Percentiles rank a stretch among this genome's conserved stretches.
Evolutionary conservation across 37 sponge, comb jelly and placozoan genomes (phyloP).

Genomic region (Beroe ovata): DNA sequence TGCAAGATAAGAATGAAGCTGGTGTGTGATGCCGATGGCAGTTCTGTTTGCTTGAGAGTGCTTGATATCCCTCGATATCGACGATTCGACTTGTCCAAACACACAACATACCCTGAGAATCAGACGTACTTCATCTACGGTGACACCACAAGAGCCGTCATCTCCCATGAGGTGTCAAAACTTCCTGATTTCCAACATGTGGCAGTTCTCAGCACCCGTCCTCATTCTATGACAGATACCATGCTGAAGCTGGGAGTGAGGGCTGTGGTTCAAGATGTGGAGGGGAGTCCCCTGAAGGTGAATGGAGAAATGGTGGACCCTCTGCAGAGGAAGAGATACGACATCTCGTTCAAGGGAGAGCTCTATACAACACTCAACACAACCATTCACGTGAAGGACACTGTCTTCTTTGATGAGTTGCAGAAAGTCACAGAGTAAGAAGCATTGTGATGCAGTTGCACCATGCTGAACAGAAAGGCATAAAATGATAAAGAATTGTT

Average conservation of each 20-base stretch:
- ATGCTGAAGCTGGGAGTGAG: constrained; percentile 16
- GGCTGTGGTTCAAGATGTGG: not conserved
- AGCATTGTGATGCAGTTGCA: too few species aligned
- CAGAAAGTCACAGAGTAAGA: too few species aligned
- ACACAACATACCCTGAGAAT: not conserved
- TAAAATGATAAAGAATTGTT: too few species aligned
- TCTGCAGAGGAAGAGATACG: constrained; percentile 25
- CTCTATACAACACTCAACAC: not conserved
- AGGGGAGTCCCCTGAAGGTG: not conserved
- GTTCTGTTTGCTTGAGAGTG: not conserved
- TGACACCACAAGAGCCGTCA: not conserved
- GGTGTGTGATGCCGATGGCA: not conserved
- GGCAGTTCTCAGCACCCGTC: not conserved
- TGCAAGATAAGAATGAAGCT: not conserved
- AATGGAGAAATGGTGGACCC: not conserved
- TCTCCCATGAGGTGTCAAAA: constrained; percentile 17
- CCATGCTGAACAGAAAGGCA: too few species aligned
- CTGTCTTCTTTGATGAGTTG: not conserved
- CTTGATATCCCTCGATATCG: constrained; percentile 42
- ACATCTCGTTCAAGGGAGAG: constrained; percentile 1
- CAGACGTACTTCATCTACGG: constrained; percentile 45
- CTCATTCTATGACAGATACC: not conserved
- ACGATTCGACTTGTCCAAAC: not conserved
- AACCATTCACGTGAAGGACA: not conserved
- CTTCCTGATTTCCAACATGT: constrained; percentile 22